phyloP scores from a whole-genome alignment of 2,113 vertebrate species.

The Coturnix japonica region DNA sequence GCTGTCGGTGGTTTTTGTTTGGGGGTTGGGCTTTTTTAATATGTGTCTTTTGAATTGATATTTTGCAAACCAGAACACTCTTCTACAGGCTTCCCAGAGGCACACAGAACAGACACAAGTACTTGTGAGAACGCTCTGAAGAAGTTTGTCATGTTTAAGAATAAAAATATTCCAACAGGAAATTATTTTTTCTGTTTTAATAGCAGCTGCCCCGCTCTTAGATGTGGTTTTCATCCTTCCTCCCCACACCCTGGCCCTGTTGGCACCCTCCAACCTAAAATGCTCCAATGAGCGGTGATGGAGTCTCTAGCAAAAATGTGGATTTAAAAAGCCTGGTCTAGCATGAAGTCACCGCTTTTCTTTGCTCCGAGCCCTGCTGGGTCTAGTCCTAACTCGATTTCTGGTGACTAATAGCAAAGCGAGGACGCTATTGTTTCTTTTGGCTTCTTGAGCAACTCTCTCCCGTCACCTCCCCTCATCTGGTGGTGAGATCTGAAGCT shows the following conservation, averaged over 20 bases:
- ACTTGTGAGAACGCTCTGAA: conserved; percentile 37
- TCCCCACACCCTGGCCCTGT: neutral
- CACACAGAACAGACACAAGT: conserved; percentile 39
- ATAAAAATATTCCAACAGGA: conserved; percentile 66
- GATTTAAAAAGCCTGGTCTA: conserved; percentile 16
- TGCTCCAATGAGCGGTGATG: conserved; percentile 20
- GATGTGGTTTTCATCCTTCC: neutral
- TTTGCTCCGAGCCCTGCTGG: conserved; percentile 48
- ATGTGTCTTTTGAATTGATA: conserved; percentile 24
- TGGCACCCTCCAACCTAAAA: conserved; percentile 32
- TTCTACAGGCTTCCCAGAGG: conserved; percentile 53
- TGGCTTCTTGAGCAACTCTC: conserved; percentile 63
- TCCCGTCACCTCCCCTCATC: conserved; percentile 35
- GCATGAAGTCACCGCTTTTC: conserved; percentile 58
- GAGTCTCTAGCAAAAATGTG: neutral
- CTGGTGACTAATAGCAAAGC: conserved; percentile 34
- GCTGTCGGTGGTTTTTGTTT: neutral
- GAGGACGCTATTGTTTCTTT: conserved; percentile 61
- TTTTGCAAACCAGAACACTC: conserved; percentile 45
- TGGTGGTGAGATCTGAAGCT: conserved; percentile 34
- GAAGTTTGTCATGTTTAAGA: conserved; percentile 61
- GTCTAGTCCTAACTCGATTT: conserved; percentile 53
- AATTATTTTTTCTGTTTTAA: conserved; percentile 7
- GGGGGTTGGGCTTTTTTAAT: neutral
- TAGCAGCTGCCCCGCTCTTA: conserved; percentile 25